Base-by-base conservation (phyloP, 2,888 invertebrate species). In the Stictocephala bisonia region DNA sequence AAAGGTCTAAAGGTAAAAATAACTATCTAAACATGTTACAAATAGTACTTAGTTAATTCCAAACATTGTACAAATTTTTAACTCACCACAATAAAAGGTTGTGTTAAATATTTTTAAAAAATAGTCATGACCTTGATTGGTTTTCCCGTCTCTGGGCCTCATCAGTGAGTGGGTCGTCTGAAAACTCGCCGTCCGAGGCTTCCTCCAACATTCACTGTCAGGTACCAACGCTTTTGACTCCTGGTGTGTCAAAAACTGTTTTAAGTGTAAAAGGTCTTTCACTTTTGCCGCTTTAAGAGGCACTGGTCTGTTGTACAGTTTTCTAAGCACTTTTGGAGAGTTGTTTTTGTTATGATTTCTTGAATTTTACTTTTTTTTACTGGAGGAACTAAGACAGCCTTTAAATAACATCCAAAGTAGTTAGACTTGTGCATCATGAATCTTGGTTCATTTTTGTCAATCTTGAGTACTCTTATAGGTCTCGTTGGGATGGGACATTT, bases 331-430 rank as follows among this genome's bases (percentile, higher is more conserved):
- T 29, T 60, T 60, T 60, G 60, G 60, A 35, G 29, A 13, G 18
- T 29, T 29, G 29, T 31, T 29, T 18, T 60, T 31, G 60, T 60
- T 60, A 60, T n/a, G 35, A 20, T 60, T 31, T 60, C 60, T 60
- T 60, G 60, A 29, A 15, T 60, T 60, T 20, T 18, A 18, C 18
- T 60, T 58, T 6, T 27, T 29, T 58, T 44, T 44, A n/a, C 44
- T 44, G 44, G 44, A 44, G 44, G 9, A 60, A 60, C 60, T 31
- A 60, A 60, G 35, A 60, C 60, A 60, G 60, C 60, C 18, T 60
- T 60, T 44, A 60, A 60, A 31, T 60, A 7, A 24, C 48, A 22
- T 48, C 48, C n/a, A 48, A 48, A 48, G 48, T 48, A 48, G 44
- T 44, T 31, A 41, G 24, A n/a, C 26, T 67, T 67, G 24, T 66